Base-by-base conservation (phyloP, 2,888 invertebrate genomes). In the Polyommatus icarus region DNA sequence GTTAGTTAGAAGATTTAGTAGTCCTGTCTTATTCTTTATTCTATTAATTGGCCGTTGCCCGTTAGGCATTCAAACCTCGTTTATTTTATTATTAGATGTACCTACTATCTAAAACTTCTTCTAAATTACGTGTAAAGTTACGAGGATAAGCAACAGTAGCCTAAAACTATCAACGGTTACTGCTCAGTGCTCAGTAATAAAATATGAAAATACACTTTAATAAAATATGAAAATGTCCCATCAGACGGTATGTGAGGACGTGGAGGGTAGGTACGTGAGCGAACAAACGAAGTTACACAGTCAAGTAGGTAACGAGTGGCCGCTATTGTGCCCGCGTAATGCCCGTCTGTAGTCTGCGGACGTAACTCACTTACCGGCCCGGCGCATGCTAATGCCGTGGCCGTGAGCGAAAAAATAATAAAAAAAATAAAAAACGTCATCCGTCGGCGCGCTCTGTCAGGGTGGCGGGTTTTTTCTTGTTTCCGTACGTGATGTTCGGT, bases 301-400 rank as follows among this genome's bases (percentile, higher is more conserved):
- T 93, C 93, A 92, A 93, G 93, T 93, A 90, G 89, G 90, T 90
- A 92, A 92, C 92, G 92, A 92, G 92, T 91, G 91, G 90, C 89
- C 88, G 85, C 88, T 85, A 89, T 89, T 88, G 87, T 89, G 86
- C 87, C 85, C 84, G 84, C 86, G 84, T 87, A 85, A 86, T 86
- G 87, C 88, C 83, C 81, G 83, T 82, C 82, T 81, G 83, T 83
- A 80, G 79, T 83, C 83, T 80, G 73, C 59, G 59, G 59, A 83
- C 87, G 86, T 91, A 92, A 91, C 89, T 87, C 86, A 85, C 90
- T 92, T 91, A 90, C 89, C 84, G 88, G 85, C 86, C 87, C 84
- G 84, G 85, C 87, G 90, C 91, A 92, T 93, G 91, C 90, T 92
- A 91, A 93, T 92, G 81, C 79, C 77, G 78, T 76, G 78, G 81